A percentile compares a stretch with the other conserved stretches of the same genome.
Conservation (phyloP, 2,888 invertebrate species). For the Folsomia candida region DNA sequence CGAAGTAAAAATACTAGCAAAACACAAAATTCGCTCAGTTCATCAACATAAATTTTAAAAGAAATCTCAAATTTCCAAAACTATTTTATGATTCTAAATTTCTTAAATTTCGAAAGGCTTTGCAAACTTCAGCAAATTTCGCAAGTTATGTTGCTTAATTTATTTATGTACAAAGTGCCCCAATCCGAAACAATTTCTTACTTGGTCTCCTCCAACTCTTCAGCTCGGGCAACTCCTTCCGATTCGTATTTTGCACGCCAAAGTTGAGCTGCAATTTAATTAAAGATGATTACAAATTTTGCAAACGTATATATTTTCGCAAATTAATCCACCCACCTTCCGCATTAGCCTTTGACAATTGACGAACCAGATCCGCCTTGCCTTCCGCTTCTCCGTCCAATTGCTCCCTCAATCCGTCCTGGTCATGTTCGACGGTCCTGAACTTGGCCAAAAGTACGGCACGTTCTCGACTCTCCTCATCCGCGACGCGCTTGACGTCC, state of each 20-base stretch:
- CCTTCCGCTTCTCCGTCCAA: constrained; percentile 99
- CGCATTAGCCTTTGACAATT: constrained; percentile 96
- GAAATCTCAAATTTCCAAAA: too few relatives aligned
- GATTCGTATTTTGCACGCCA: constrained; percentile 99
- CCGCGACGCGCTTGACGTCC: constrained; percentile 88
- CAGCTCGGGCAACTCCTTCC: constrained; percentile 90
- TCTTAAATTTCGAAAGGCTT: too few relatives aligned
- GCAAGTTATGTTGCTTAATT: too few relatives aligned
- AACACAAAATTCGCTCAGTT: too few relatives aligned
- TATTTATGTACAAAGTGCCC: too few relatives aligned
- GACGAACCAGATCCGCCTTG: constrained; percentile 97
- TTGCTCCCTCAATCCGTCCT: constrained; percentile 98
- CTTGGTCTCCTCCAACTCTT: constrained; percentile 91
- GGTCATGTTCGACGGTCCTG: constrained; percentile 97
- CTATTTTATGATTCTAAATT: background rate
- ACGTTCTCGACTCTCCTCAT: constrained; percentile 92
- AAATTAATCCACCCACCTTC: too few relatives aligned
- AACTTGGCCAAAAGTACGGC: constrained; percentile 93
- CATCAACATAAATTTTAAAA: too few relatives aligned
- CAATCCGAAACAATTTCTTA: too few relatives aligned
- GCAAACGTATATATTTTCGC: too few relatives aligned
- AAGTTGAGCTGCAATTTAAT: constrained; percentile 65
- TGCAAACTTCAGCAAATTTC: too few relatives aligned
- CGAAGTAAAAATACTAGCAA: too few relatives aligned
- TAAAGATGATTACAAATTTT: too few relatives aligned